Evolutionary conservation across 2,888 invertebrate genomes (phyloP), one percentile per base, ranked within the genome.

Genomic region (Plemyria rubiginata): DNA sequence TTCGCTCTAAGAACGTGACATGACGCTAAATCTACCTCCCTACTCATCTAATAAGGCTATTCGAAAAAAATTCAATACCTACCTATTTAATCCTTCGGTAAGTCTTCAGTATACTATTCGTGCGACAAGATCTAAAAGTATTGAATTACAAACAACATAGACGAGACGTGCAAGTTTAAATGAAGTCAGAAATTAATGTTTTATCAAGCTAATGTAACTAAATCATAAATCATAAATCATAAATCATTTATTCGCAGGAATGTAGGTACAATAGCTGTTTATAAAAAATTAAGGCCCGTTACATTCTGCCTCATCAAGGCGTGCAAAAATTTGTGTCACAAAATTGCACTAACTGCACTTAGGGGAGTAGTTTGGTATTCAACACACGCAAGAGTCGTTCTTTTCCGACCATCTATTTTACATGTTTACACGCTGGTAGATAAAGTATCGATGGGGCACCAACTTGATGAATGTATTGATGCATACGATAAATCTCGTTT

Each of bases 1-100:
- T 84, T 84, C 79, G 77, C 79, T 82, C 77, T 68, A 72, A 68
- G 76, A 70, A 85, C 84, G 86, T 85, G 86, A 86, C 81, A 77
- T 61, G 72, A 72, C 74, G 80, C 78, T 74, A 81, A 87, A 87
- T 84, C 78, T 78, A 83, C 79, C 82, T 80, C 79, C 76, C 79
- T 80, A 78, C 80, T 86, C 85, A 86, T 85, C 81, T 82, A 82
- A 82, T 82, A 82, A 78, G 70, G 64, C 63, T 62, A 71, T 70
- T 67, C 70, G 65, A 54, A 67, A 64, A 64, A 58, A 66, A 66
- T 65, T 66, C 68, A 60, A 70, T 67, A 68, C 67, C 50, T 64
- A 67, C 67, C 52, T 66, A 54, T 68, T 69, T 60, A 67, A 64
- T 60, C 58, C 55, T 60, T 63, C 28, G 22, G 36, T 46, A 51